Evolutionary conservation across 2,888 invertebrate genomes (phyloP).

Genomic region (Monoplex corrugatus): DNA sequence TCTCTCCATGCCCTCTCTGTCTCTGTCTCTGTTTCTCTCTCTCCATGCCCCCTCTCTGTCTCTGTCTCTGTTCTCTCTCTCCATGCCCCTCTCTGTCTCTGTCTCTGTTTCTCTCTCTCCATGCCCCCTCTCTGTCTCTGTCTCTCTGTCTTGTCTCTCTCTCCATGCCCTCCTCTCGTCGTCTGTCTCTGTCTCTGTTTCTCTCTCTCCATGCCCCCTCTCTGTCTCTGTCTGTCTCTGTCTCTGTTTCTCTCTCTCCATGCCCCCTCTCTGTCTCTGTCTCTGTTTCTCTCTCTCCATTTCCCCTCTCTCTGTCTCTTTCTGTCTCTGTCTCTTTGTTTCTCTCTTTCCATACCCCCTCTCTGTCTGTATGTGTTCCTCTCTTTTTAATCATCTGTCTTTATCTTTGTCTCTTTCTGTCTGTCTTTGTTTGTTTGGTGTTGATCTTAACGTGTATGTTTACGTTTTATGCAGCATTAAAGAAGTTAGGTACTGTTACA

Average conservation of each 20-base stretch:
- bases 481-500: neutral
- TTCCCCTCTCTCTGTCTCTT: neutral
- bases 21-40: too few relatives aligned
- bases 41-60: too few relatives aligned
- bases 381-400: neutral
- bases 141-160: conserved; percentile 16
- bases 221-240: neutral
- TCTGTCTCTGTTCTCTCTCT: conserved; percentile 29
- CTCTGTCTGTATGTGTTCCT: neutral
- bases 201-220: conserved; percentile 27
- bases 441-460: too few relatives aligned
- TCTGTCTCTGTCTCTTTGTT: neutral
- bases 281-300: neutral
- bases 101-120: neutral
- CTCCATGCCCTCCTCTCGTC: neutral
- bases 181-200: neutral
- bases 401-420: neutral
- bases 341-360: too few relatives aligned
- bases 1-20: neutral
- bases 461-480: too few relatives aligned
- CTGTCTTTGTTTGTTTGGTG: too few relatives aligned
- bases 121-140: conserved; percentile 19
- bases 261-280: neutral
- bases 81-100: neutral
- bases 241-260: neutral